Evolutionary conservation across 2,888 invertebrate species (phyloP), one percentile per base, ranked within the genome.

Genomic region (Loripinus fragilis): DNA sequence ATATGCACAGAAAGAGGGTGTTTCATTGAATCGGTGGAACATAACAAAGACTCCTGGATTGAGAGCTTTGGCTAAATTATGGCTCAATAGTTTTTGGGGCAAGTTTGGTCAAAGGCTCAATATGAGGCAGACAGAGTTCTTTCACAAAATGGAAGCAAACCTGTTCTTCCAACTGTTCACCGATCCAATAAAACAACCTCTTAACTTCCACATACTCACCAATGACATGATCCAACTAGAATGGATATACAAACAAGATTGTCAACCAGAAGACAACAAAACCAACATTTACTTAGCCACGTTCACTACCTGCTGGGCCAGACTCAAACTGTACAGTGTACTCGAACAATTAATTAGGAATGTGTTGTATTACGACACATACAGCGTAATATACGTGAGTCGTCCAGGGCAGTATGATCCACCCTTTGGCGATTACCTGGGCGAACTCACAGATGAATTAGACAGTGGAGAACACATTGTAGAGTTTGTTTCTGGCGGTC

Each of bases 391-490:
- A 28, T 78, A 52, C 35, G 48, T 60, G 33, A 64, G 50, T 38
- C 42, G 60, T 20, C 70, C 74, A 12, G 78, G 71, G 28, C 35
- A 70, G 33, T 67, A 74, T 35, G 69, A 76, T 20, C 88, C 89
- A 23, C 85, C 87, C 17, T 78, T 86, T 0, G 92, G 92, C 25
- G 85, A 87, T 70, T 90, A 83, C 72, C 68, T 92, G 35, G 90
- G 91, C 0, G 91, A 93, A 52, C 78, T 93, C 82, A 93, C 91
- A 0, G 88, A 93, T 79, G 93, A 93, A 75, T 50, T 93, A 0
- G 50, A 35, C 86, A 20, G 2, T 3, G 91, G 76, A 92, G 70
- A 76, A 20, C 41, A 76, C 52, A 71, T 76, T 41, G 52, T 66
- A 66, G 76, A 76, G 71, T 76, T 92, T 81, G 89, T 91, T 15